A percentile compares a stretch with the other conserved stretches of the same genome.
Evolutionary conservation across 2,113 vertebrate species (phyloP).

Genomic region (Ornithorhynchus anatinus): DNA sequence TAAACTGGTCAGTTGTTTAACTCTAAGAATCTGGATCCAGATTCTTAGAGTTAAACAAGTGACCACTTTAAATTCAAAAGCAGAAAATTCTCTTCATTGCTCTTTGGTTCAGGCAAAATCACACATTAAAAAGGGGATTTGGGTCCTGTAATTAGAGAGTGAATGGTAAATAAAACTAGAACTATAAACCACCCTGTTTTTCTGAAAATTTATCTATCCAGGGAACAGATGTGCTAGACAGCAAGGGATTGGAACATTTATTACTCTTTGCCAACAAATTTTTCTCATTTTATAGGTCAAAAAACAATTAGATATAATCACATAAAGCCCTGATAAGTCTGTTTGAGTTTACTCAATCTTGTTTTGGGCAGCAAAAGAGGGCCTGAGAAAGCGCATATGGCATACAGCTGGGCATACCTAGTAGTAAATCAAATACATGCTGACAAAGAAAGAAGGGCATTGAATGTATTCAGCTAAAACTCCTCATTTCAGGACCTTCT

Average conservation of each 20-base stretch:
- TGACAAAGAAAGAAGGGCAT: fast-evolving
- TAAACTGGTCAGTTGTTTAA: too few relatives aligned
- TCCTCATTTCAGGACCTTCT: neutral
- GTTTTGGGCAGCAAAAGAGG: neutral
- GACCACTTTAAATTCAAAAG: too few relatives aligned
- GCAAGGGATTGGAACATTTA: neutral
- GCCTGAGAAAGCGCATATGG: neutral
- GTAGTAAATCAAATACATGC: neutral
- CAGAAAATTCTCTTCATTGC: too few relatives aligned
- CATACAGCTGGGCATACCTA: neutral
- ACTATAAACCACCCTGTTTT: neutral
- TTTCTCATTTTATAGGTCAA: neutral
- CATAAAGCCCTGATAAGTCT: neutral
- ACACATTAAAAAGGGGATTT: too few relatives aligned
- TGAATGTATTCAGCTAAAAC: too few relatives aligned
- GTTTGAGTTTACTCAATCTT: neutral
- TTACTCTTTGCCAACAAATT: neutral
- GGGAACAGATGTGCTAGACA: neutral
- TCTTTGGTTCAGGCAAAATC: too few relatives aligned
- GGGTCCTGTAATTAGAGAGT: neutral
- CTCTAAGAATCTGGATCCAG: too few relatives aligned
- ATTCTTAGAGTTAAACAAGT: too few relatives aligned
- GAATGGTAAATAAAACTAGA: neutral
- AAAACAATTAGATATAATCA: neutral
- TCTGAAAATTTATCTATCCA: neutral